Evolutionary conservation across 2,888 invertebrate species (phyloP).

Genomic region (Tenthredo notha): DNA sequence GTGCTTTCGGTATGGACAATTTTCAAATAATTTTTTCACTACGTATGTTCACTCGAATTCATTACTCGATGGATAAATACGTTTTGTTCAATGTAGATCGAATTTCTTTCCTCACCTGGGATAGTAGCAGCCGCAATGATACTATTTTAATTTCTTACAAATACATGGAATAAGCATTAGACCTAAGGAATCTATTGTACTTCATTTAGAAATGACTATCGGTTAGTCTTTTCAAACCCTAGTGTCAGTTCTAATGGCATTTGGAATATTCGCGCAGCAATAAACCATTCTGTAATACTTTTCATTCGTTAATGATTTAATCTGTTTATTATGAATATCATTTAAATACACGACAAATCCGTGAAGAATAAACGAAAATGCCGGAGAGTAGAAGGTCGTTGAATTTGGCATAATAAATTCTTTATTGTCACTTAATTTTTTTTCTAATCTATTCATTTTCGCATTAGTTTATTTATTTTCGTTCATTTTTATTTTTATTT

Average conservation of each 20-base stretch:
- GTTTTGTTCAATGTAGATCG: background rate
- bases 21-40: background rate
- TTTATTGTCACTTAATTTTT: constrained; percentile 51
- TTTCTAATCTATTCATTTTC: constrained; percentile 53
- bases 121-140: constrained; percentile 70
- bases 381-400: background rate
- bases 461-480: constrained; percentile 30
- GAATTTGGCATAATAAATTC: constrained; percentile 9
- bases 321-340: background rate
- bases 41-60: background rate
- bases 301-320: background rate
- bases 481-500: background rate
- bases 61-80: background rate
- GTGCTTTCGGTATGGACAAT: background rate
- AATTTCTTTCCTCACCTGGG: background rate
- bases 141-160: constrained; percentile 56
- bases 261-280: constrained; percentile 27
- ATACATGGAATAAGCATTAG: constrained; percentile 12
- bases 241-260: background rate
- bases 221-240: background rate
- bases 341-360: background rate
- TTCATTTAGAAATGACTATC: background rate
- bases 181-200: background rate
- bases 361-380: background rate
- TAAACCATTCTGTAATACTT: constrained; percentile 10